phyloP scores from a whole-genome alignment of 2,113 vertebrate species.

The Thinocorus orbignyianus region DNA sequence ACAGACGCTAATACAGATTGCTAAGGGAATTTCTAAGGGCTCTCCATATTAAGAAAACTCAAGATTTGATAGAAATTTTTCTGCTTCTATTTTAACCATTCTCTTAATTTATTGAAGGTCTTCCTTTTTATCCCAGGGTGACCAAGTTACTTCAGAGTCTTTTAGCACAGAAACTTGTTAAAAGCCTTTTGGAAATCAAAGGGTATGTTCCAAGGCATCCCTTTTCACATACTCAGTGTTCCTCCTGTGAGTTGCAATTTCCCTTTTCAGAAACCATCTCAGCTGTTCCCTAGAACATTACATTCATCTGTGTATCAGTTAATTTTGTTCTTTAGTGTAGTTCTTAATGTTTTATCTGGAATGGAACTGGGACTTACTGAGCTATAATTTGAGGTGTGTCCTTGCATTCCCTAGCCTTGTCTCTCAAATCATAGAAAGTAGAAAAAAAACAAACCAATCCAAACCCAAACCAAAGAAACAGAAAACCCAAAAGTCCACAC shows the following conservation, averaged over 20 bases:
- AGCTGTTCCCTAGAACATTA: background rate
- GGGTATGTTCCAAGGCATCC: background rate
- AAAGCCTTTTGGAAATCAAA: background rate
- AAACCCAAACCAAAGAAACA: background rate
- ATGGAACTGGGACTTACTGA: background rate
- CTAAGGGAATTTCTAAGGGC: background rate
- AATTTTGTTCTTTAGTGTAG: background rate
- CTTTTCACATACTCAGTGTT: background rate
- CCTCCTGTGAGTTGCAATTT: background rate
- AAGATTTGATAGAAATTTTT: background rate
- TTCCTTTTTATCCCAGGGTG: background rate
- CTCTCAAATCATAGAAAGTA: background rate
- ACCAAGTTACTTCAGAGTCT: background rate
- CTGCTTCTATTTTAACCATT: background rate
- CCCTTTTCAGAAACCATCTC: background rate
- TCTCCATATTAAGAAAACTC: background rate
- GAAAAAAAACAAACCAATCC: background rate
- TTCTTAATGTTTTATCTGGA: background rate
- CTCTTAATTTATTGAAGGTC: background rate
- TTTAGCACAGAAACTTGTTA: background rate
- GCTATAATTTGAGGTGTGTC: background rate
- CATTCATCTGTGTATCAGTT: background rate
- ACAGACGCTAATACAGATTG: background rate
- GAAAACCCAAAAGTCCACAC: background rate
- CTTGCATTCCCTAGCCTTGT: background rate